A percentile compares a stretch with the other conserved stretches of the same genome.
Evolutionary conservation across 1,140 invertebrate genomes (phyloP).

Genomic region (Drosophila subpulchrella): DNA sequence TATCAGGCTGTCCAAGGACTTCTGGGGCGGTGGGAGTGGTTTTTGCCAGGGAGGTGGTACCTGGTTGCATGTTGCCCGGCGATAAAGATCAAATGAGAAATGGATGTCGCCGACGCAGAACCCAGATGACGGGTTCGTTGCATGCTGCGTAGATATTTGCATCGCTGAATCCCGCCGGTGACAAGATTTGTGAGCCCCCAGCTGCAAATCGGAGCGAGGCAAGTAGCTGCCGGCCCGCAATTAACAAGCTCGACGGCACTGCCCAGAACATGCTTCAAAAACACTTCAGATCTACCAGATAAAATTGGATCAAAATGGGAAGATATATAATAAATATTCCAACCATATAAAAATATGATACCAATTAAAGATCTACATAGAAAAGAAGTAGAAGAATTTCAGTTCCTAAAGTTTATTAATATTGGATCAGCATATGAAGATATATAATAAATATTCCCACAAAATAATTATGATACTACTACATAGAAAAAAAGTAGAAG

Average conservation of each 20-base stretch:
- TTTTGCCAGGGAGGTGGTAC: not conserved
- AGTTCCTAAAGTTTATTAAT: no score
- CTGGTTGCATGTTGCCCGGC: constrained; percentile 64
- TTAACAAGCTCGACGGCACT: constrained; percentile 44
- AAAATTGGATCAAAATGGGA: not conserved
- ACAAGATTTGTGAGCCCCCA: constrained; percentile 47
- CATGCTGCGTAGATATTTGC: constrained; percentile 75
- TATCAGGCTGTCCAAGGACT: constrained; percentile 22
- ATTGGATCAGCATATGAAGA: no score
- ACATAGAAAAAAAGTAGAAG: no score
- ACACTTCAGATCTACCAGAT: not conserved
- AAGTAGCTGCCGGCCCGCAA: constrained; percentile 61
- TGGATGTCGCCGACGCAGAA: constrained; percentile 73
- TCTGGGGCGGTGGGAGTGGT: constrained; percentile 13
- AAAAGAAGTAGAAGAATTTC: no score
- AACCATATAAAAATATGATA: not conserved
- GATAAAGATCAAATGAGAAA: constrained; percentile 82
- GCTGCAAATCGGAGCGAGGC: constrained; percentile 40
- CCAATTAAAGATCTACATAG: no score
- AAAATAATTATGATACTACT: no score
- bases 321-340: not conserved
- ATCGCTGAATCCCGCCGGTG: constrained; percentile 25
- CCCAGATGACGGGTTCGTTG: constrained; percentile 57
- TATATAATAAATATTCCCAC: no score
- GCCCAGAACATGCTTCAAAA: constrained; percentile 9